A percentile compares a stretch with the other conserved stretches of the same genome.
phyloP scores from a whole-genome alignment of 2,797 vertebrate genomes.

The Podarcis lilfordi region DNA sequence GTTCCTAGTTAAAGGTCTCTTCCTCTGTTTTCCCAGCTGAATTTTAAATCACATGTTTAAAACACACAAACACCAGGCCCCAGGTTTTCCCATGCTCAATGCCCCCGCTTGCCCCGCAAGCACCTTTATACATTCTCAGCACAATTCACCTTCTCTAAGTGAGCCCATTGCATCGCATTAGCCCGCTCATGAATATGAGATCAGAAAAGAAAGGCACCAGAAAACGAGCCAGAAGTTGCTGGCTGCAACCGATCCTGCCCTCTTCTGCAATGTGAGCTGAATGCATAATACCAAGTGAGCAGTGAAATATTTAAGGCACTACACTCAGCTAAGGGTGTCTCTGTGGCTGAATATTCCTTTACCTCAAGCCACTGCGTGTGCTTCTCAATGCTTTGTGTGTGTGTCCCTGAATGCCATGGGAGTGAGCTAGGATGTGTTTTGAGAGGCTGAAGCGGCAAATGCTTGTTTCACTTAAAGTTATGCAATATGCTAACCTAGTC shows the following conservation, averaged over 20 bases:
- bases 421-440: not conserved
- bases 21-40: not conserved
- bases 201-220: not conserved
- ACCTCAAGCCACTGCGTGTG: not conserved
- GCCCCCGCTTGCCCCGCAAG: not conserved
- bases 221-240: not conserved
- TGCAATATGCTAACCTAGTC: not conserved
- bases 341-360: not conserved
- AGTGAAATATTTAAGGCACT: constrained; percentile 17
- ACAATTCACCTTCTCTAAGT: not conserved
- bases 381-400: not conserved
- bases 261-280: not conserved
- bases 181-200: not conserved
- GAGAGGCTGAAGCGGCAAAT: not conserved
- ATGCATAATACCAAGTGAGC: not conserved
- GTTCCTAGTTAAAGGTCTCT: not conserved
- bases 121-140: not conserved
- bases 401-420: not conserved
- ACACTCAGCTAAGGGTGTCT: not conserved
- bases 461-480: not conserved
- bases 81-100: not conserved
- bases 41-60: not conserved
- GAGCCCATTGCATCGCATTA: not conserved
- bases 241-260: not conserved
- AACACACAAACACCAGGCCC: not conserved